A percentile compares a stretch with the other conserved stretches of the same genome.
These are phyloP conservation scores for Piscicola geometra DNA, from an alignment of 2,888 invertebrate genomes.

Conservation along the genomic window DNA sequence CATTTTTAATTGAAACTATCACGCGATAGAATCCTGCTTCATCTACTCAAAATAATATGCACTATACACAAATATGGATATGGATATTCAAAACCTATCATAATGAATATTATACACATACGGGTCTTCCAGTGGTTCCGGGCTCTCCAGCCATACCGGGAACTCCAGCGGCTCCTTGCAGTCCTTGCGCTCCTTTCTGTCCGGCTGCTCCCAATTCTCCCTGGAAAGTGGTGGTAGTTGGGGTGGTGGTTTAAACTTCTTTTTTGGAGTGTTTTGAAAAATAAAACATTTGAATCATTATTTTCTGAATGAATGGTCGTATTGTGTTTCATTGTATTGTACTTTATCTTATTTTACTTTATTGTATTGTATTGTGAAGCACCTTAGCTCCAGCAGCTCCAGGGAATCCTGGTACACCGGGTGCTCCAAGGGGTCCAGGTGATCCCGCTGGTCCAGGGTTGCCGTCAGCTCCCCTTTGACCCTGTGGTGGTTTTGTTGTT, in stretches of 20 bases:
- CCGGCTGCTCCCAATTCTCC: conserved; percentile 41
- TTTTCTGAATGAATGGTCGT: too few species aligned
- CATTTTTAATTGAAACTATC: too few species aligned
- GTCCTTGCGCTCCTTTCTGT: conserved; percentile 40
- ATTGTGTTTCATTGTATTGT: too few species aligned
- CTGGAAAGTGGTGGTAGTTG: conserved; percentile 13
- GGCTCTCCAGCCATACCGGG: conserved; percentile 37
- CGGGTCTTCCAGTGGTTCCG: conserved; percentile 33
- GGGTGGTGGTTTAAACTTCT: too few species aligned
- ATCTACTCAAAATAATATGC: too few species aligned
- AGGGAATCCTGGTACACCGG: conserved; percentile 45
- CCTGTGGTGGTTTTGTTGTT: conserved; percentile 31
- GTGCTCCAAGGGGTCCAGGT: conserved; percentile 40
- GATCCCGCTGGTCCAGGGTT: conserved; percentile 41
- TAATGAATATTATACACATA: not conserved
- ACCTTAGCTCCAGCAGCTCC: conserved; percentile 44
- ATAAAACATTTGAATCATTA: too few species aligned
- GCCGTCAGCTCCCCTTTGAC: conserved; percentile 44
- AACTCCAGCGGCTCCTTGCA: conserved; percentile 39
- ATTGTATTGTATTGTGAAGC: too few species aligned
- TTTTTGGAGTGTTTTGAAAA: too few species aligned
- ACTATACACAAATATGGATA: too few species aligned
- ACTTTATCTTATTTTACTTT: too few species aligned
- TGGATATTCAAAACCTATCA: not conserved
- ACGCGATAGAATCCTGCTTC: too few species aligned